Percentiles rank a stretch among this genome's conserved stretches.
Evolutionary conservation across 2,888 invertebrate genomes (phyloP).

Genomic region (Rotaria macrura): DNA sequence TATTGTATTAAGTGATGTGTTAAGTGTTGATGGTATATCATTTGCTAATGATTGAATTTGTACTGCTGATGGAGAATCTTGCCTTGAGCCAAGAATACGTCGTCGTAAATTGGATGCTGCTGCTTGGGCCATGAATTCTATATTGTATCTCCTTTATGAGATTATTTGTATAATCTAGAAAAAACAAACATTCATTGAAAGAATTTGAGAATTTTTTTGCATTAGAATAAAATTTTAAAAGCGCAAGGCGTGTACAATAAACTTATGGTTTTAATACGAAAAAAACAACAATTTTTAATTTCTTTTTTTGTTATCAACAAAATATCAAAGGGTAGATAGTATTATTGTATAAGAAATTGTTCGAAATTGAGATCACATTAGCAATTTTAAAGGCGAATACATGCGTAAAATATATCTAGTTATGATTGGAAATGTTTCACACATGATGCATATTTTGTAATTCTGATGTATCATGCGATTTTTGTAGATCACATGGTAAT

Average conservation of each 20-base stretch:
- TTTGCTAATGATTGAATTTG: neutral
- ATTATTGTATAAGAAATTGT: neutral
- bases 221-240: neutral
- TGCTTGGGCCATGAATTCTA: neutral
- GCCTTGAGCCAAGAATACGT: neutral
- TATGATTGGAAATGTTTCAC: neutral
- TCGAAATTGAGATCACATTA: neutral
- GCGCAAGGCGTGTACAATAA: neutral
- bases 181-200: neutral
- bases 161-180: neutral
- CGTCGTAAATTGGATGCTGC: slow-evolving; percentile 15
- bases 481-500: neutral
- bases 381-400: neutral
- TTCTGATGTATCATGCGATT: neutral
- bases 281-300: neutral
- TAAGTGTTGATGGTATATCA: neutral
- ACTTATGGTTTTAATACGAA: neutral
- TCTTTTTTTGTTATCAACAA: neutral
- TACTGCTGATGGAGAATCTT: neutral
- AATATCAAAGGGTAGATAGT: neutral
- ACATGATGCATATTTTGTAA: neutral
- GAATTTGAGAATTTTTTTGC: neutral
- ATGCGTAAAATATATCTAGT: neutral
- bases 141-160: neutral
- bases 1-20: neutral